Conservation (phyloP, 2,113 vertebrate species). For the Podarcis cretensis region DNA sequence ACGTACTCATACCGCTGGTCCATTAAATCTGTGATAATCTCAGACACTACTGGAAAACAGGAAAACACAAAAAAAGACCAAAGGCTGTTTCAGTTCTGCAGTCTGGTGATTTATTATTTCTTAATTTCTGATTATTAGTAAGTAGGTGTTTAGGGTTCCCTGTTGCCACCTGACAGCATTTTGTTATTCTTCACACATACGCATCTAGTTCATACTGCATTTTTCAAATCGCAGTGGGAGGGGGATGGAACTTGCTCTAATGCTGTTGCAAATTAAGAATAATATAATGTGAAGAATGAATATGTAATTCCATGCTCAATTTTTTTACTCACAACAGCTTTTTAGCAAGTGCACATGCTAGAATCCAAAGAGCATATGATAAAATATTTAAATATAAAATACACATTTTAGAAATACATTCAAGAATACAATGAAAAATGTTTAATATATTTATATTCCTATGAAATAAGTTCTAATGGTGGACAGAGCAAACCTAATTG, state of each 20-base stretch:
- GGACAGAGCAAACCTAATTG: background rate
- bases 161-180: constrained; percentile 48
- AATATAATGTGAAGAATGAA: constrained; percentile 32
- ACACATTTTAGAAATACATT: background rate
- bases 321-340: constrained; percentile 22
- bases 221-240: constrained; percentile 33
- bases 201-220: constrained; percentile 27
- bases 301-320: constrained; percentile 28
- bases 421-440: background rate
- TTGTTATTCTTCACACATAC: constrained; percentile 44
- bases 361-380: background rate
- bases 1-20: constrained; percentile 29
- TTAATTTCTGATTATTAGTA: constrained; percentile 57
- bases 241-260: constrained; percentile 37
- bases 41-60: constrained; percentile 60
- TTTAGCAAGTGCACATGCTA: background rate
- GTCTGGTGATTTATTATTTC: constrained; percentile 27
- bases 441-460: background rate
- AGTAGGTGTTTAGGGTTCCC: constrained; percentile 36
- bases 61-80: constrained; percentile 70
- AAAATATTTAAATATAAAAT: background rate
- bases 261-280: background rate
- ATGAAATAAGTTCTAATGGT: background rate
- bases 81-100: constrained; percentile 54
- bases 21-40: constrained; percentile 67